These are phyloP conservation scores for Synergus itoensis DNA, from an alignment of 2,888 invertebrate genomes.

Conservation along the genomic window DNA sequence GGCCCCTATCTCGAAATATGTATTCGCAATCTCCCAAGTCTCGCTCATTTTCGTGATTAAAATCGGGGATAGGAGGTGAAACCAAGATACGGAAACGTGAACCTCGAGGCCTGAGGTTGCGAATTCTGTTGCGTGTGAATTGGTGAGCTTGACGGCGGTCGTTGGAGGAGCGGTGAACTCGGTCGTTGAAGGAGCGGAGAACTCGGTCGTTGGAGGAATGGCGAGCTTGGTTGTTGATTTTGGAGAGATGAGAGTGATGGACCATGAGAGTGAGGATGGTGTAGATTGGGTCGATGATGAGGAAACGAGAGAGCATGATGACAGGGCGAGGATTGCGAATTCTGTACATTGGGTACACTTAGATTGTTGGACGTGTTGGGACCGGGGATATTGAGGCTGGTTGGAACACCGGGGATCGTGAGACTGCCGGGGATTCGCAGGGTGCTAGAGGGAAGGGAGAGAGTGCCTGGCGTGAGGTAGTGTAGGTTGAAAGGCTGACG, in stretches of 20 bases:
- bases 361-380: constrained; percentile 66
- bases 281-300: constrained; percentile 41
- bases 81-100: constrained; percentile 73
- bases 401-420: constrained; percentile 49
- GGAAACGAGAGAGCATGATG: constrained; percentile 63
- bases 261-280: constrained; percentile 14
- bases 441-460: constrained; percentile 69
- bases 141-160: constrained; percentile 55
- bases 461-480: constrained; percentile 76
- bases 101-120: constrained; percentile 68
- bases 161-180: constrained; percentile 53
- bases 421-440: constrained; percentile 55
- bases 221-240: constrained; percentile 34
- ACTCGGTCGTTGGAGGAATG: constrained; percentile 39
- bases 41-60: constrained; percentile 47
- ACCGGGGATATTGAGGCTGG: constrained; percentile 64
- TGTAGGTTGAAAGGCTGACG: constrained; percentile 77
- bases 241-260: constrained; percentile 35
- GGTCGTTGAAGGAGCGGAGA: constrained; percentile 45
- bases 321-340: constrained; percentile 71
- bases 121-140: constrained; percentile 58
- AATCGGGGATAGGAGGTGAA: constrained; percentile 74
- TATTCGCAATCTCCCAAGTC: neutral
- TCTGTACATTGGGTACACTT: constrained; percentile 64
- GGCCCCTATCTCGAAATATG: neutral